A percentile compares a stretch with the other conserved stretches of the same genome.
Evolutionary conservation across 2,888 invertebrate genomes (phyloP).

Genomic region (Synergus itoensis): DNA sequence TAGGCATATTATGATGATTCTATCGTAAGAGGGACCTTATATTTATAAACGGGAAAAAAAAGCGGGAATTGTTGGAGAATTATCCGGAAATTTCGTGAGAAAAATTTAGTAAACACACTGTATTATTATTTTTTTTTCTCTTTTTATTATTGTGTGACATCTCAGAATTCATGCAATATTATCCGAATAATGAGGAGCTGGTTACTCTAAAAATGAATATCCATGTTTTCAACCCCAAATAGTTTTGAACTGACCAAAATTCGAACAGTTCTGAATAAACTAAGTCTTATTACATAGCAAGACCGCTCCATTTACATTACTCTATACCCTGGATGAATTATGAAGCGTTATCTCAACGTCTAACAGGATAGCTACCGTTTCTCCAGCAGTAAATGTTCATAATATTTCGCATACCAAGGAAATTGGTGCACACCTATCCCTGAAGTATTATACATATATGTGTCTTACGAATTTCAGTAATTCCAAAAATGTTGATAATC

Average conservation of each 20-base stretch:
- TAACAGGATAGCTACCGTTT: not conserved
- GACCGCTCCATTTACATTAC: conserved; percentile 17
- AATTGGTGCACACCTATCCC: not conserved
- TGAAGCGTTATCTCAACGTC: conserved; percentile 7
- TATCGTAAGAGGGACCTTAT: too few species aligned
- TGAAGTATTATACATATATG: not conserved
- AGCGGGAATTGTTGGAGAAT: too few species aligned
- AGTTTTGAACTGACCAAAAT: conserved; percentile 15
- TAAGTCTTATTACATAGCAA: not conserved
- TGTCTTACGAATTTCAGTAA: not conserved
- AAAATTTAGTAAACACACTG: not conserved
- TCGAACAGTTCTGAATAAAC: conserved; percentile 16
- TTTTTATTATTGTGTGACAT: conserved; percentile 1
- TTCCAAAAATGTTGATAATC: not conserved
- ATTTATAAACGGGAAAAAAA: too few species aligned
- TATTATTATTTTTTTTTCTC: not conserved
- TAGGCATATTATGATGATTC: too few species aligned
- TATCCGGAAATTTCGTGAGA: too few species aligned
- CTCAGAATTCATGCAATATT: not conserved
- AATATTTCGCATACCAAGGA: not conserved
- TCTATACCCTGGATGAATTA: conserved; percentile 11
- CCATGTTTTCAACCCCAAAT: conserved; percentile 10
- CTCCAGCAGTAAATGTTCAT: not conserved
- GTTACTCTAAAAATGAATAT: conserved; percentile 16
- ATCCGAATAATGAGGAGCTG: conserved; percentile 2